Conservation (phyloP, 2,888 invertebrate genomes). For the Isoperla grammatica region DNA sequence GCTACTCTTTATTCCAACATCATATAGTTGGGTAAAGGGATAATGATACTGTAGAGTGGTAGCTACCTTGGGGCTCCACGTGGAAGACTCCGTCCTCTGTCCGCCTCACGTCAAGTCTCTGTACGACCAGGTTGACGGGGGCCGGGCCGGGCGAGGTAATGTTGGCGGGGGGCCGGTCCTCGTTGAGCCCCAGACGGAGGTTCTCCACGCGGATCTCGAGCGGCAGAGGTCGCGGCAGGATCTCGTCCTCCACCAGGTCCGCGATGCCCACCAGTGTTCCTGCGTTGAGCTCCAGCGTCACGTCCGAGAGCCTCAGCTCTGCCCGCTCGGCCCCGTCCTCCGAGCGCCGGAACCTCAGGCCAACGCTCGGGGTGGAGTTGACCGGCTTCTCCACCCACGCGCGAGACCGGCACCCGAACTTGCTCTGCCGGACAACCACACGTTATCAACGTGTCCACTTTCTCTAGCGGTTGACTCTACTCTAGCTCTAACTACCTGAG, state of each 20-base stretch:
- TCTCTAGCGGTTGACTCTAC: conserved; percentile 1
- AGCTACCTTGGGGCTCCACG: conserved; percentile 55
- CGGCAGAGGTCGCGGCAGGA: conserved; percentile 72
- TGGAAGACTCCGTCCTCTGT: conserved; percentile 68
- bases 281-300: conserved; percentile 66
- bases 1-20: too few species aligned
- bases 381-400: conserved; percentile 65
- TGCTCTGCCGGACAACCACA: conserved; percentile 52
- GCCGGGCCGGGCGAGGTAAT: conserved; percentile 78
- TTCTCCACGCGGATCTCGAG: conserved; percentile 66
- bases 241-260: conserved; percentile 84
- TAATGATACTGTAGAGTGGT: too few species aligned
- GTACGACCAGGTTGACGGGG: conserved; percentile 69
- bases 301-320: conserved; percentile 59
- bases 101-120: conserved; percentile 63
- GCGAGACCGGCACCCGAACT: conserved; percentile 74
- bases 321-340: conserved; percentile 44
- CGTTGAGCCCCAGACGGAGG: conserved; percentile 67
- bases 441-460: neutral
- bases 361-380: conserved; percentile 50
- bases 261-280: conserved; percentile 75
- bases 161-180: conserved; percentile 75
- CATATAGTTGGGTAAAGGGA: too few species aligned
- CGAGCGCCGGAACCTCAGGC: conserved; percentile 55
- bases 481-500: conserved; percentile 8